Evolutionary conservation across 2,113 vertebrate genomes (phyloP).

Genomic region (Prinia subflava): DNA sequence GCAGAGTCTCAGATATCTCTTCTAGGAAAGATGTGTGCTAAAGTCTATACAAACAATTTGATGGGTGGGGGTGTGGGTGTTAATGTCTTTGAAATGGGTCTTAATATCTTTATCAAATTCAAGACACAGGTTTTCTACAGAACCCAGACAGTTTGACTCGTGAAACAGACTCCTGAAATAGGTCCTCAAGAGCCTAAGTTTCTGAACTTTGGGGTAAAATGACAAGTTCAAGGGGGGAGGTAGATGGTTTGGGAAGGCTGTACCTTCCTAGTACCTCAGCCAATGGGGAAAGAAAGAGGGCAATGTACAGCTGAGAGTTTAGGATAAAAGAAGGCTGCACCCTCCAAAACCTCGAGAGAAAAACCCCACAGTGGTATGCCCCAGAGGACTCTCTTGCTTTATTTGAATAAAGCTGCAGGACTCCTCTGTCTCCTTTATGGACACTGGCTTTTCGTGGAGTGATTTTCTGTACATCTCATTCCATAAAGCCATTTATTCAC

Average conservation of each 20-base stretch:
- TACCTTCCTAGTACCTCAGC: not conserved
- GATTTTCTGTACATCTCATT: not conserved
- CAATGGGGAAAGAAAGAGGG: not conserved
- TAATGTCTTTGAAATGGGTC: not conserved
- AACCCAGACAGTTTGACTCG: not conserved
- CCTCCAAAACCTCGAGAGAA: fast-evolving
- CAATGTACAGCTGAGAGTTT: fast-evolving
- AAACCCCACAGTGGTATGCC: fast-evolving
- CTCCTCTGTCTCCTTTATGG: not conserved
- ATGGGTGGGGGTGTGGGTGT: not conserved
- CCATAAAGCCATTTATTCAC: not conserved
- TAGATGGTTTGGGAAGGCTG: not conserved
- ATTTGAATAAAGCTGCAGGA: not conserved
- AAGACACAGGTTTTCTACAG: not conserved
- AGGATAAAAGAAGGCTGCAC: not conserved
- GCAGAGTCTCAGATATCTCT: not conserved
- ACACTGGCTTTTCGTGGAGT: not conserved
- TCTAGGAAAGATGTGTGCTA: not conserved
- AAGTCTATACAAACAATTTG: not conserved
- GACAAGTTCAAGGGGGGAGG: fast-evolving
- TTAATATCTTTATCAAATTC: not conserved
- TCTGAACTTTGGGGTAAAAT: not conserved
- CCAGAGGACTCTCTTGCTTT: not conserved
- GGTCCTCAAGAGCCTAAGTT: fast-evolving
- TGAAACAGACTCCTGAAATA: not conserved